Percentiles rank a stretch among this genome's conserved stretches.
Evolutionary conservation across 2,797 vertebrate genomes (phyloP).

Genomic region (Gadopsis bispinosus): DNA sequence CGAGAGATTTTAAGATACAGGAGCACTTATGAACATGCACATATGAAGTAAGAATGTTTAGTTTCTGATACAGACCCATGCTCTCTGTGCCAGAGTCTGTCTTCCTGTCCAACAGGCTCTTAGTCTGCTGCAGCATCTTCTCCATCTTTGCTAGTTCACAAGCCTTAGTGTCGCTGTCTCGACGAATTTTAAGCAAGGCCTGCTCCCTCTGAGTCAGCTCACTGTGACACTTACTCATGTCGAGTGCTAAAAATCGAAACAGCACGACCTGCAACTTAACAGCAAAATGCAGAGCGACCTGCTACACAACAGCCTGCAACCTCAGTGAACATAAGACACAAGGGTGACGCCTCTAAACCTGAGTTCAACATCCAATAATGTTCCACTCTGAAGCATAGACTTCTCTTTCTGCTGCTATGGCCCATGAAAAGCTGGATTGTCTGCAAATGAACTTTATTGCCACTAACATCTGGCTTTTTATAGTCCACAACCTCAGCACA

Average conservation of each 20-base stretch:
- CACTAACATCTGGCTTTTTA: slow-evolving; percentile 64
- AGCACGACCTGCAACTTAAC: slow-evolving; percentile 3
- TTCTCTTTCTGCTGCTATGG: slow-evolving; percentile 26
- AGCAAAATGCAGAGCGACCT: not conserved
- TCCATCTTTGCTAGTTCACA: slow-evolving; percentile 89
- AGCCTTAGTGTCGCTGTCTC: slow-evolving; percentile 88
- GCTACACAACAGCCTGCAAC: not conserved
- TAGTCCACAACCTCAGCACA: slow-evolving; percentile 59
- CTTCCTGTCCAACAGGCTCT: slow-evolving; percentile 88
- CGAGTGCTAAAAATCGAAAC: slow-evolving; percentile 73
- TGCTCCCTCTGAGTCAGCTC: slow-evolving; percentile 86
- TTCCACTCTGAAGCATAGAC: slow-evolving; percentile 5
- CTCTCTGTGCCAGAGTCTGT: slow-evolving; percentile 78
- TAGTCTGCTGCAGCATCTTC: slow-evolving; percentile 89
- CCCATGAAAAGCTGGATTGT: slow-evolving; percentile 33
- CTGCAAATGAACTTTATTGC: slow-evolving; percentile 39
- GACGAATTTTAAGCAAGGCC: slow-evolving; percentile 84
- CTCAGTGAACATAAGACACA: slow-evolving; percentile 16
- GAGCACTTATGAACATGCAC: not conserved
- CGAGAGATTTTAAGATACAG: not conserved
- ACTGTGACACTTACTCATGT: slow-evolving; percentile 85
- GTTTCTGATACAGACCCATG: slow-evolving; percentile 75
- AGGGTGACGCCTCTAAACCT: slow-evolving; percentile 2
- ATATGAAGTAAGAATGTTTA: not conserved
- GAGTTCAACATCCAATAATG: slow-evolving; percentile 14